These are phyloP conservation scores for Trachelus iudaicus DNA, from an alignment of 2,888 invertebrate genomes.

Conservation along the genomic window DNA sequence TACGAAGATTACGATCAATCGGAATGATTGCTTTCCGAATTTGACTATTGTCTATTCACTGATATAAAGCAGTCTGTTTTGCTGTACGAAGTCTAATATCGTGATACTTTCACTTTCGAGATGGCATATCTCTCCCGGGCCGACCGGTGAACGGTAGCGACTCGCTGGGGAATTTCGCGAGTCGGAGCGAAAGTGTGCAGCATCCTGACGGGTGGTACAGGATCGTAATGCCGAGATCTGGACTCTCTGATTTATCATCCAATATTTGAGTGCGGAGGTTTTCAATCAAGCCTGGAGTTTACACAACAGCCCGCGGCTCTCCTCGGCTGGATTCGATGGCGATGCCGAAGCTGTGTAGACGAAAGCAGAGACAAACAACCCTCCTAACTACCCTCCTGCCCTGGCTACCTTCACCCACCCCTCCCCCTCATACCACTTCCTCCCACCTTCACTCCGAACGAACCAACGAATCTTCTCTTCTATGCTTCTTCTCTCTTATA, in stretches of 20 bases:
- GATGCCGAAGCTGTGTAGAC: constrained; percentile 49
- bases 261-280: constrained; percentile 63
- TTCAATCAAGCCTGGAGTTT: constrained; percentile 62
- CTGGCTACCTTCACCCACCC: constrained; percentile 30
- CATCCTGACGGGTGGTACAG: not conserved
- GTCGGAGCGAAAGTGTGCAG: not conserved
- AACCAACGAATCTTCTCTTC: not conserved
- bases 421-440: constrained; percentile 22
- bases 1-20: no score
- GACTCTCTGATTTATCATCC: constrained; percentile 58
- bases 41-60: no score
- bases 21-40: no score
- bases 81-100: no score
- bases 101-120: not conserved
- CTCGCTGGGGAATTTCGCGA: not conserved
- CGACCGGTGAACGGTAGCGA: not conserved
- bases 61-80: no score
- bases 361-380: constrained; percentile 57
- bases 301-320: constrained; percentile 60
- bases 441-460: constrained; percentile 1
- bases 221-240: constrained; percentile 14
- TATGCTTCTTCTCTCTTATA: not conserved
- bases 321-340: constrained; percentile 52
- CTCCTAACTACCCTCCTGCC: constrained; percentile 41
- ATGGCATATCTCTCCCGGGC: not conserved